A percentile compares a stretch with the other conserved stretches of the same genome.
phyloP scores from a whole-genome alignment of 2,113 vertebrate genomes.

The Numenius arquata region DNA sequence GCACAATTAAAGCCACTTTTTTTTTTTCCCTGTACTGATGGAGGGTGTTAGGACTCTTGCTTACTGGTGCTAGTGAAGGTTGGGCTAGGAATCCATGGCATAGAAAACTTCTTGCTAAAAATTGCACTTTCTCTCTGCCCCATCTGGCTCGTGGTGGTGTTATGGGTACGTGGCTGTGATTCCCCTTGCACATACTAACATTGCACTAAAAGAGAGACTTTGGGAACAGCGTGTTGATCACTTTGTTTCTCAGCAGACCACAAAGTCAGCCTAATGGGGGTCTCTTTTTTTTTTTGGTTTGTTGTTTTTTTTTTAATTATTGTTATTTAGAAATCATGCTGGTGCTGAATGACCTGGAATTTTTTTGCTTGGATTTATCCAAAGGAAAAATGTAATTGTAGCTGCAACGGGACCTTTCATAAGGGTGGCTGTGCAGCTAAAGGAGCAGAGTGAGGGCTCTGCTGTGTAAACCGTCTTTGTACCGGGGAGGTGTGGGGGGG shows the following conservation, averaged over 20 bases:
- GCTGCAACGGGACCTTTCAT: slow-evolving; percentile 24
- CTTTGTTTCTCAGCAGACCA: slow-evolving; percentile 50
- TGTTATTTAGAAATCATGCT: slow-evolving; percentile 58
- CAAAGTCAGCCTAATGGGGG: slow-evolving; percentile 4
- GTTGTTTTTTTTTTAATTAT: slow-evolving; percentile 13
- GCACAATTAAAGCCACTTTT: background rate
- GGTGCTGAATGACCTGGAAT: slow-evolving; percentile 65
- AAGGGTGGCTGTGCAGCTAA: slow-evolving; percentile 38
- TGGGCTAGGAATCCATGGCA: slow-evolving; percentile 28
- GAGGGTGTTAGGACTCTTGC: background rate
- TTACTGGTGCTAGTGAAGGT: slow-evolving; percentile 51
- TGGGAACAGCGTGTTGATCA: slow-evolving; percentile 66
- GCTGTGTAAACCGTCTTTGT: slow-evolving; percentile 38
- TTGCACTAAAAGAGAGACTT: slow-evolving; percentile 66
- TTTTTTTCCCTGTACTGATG: background rate
- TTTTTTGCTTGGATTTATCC: slow-evolving; percentile 59
- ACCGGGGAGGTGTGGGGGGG: slow-evolving; percentile 1
- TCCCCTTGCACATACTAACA: slow-evolving; percentile 59
- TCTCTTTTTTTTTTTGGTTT: background rate
- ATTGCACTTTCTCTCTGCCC: slow-evolving; percentile 64
- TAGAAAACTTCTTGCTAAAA: slow-evolving; percentile 56
- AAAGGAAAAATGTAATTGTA: slow-evolving; percentile 61
- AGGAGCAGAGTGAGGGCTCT: slow-evolving; percentile 36
- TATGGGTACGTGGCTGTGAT: slow-evolving; percentile 60
- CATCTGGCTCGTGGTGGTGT: slow-evolving; percentile 32